A percentile compares a stretch with the other conserved stretches of the same genome.
These are phyloP conservation scores for Puma concolor DNA, from an alignment of 2,113 vertebrate species.

Conservation along the genomic window DNA sequence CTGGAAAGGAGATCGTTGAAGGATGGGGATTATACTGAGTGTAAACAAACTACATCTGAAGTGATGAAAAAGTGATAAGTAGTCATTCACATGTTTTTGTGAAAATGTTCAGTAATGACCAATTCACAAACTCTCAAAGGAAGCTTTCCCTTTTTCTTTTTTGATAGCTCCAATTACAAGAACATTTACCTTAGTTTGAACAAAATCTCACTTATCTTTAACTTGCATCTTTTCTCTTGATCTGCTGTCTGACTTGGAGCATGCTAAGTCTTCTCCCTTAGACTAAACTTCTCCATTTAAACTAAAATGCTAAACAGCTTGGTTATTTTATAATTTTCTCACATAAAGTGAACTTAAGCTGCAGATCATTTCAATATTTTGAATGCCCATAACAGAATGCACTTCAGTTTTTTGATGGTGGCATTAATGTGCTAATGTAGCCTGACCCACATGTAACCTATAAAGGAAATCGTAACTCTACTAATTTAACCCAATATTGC, in stretches of 20 bases:
- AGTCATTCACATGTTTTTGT: not conserved
- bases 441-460: not conserved
- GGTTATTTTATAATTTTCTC: not conserved
- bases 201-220: not conserved
- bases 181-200: not conserved
- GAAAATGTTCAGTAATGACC: not conserved
- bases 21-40: not conserved
- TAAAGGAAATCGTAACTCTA: not conserved
- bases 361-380: not conserved
- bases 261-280: not conserved
- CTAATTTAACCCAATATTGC: not conserved
- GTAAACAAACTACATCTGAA: not conserved
- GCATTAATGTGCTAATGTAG: not conserved
- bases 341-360: not conserved
- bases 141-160: not conserved
- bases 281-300: not conserved
- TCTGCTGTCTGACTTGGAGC: not conserved
- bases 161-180: not conserved
- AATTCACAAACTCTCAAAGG: not conserved
- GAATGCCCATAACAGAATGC: not conserved
- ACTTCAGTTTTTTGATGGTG: not conserved
- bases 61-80: not conserved
- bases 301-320: not conserved
- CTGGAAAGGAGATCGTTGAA: not conserved
- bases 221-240: not conserved